phyloP scores from a whole-genome alignment of 2,888 invertebrate species.

The Protonemura montana region DNA sequence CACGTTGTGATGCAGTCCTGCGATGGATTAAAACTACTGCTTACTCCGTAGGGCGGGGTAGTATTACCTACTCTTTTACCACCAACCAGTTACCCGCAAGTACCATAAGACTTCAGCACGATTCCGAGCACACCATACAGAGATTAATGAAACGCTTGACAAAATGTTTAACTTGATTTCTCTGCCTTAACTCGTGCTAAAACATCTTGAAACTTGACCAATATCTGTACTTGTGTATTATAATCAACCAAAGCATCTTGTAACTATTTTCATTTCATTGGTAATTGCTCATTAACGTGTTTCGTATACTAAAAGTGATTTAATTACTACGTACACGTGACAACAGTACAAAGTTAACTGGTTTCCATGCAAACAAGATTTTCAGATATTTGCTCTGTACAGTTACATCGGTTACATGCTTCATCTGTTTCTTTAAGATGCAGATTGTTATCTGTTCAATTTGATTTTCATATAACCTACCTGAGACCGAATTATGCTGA shows the following conservation, averaged over 20 bases:
- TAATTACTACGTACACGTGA: slow-evolving; percentile 19
- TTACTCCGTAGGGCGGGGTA: slow-evolving; percentile 33
- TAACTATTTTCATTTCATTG: slow-evolving; percentile 29
- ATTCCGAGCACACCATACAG: slow-evolving; percentile 10
- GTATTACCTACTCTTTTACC: background rate
- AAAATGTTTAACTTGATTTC: slow-evolving; percentile 40
- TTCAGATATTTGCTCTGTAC: background rate
- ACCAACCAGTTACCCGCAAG: background rate
- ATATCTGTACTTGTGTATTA: slow-evolving; percentile 26
- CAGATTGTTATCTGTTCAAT: background rate
- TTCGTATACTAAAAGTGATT: slow-evolving; percentile 13
- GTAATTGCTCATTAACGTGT: slow-evolving; percentile 39
- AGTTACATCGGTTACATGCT: background rate
- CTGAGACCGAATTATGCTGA: background rate
- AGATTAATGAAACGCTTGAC: slow-evolving; percentile 41
- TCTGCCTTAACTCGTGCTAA: slow-evolving; percentile 24
- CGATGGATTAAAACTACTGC: slow-evolving; percentile 7
- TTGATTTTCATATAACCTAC: background rate
- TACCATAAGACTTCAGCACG: slow-evolving; percentile 16
- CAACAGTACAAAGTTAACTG: background rate
- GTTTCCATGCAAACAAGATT: slow-evolving; percentile 2
- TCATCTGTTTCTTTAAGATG: background rate
- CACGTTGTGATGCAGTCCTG: slow-evolving; percentile 26
- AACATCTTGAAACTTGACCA: slow-evolving; percentile 15
- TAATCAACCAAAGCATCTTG: slow-evolving; percentile 27